These are phyloP conservation scores for Clarias batrachus DNA, from an alignment of 2,113 vertebrate species.

Conservation along the genomic window DNA sequence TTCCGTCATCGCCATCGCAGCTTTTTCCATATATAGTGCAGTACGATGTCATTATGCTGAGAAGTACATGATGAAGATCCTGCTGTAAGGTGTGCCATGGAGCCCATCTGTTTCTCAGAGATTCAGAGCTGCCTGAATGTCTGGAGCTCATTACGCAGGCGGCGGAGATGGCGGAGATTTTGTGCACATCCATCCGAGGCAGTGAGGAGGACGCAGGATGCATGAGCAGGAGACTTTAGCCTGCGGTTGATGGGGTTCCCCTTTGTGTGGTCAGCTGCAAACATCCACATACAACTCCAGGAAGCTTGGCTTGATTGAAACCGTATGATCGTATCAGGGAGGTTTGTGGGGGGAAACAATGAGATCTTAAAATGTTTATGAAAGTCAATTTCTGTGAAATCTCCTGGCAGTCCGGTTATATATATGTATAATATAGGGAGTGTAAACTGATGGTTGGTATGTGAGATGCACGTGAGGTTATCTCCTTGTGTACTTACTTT, in stretches of 20 bases:
- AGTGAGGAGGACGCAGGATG: constrained; percentile 8
- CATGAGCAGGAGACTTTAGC: constrained; percentile 23
- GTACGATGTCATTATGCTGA: constrained; percentile 24
- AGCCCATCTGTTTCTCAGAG: constrained; percentile 3
- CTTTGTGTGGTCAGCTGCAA: constrained; percentile 34
- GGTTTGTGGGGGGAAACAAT: neutral
- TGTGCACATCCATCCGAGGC: constrained; percentile 30
- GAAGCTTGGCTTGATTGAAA: constrained; percentile 40
- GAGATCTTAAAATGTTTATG: neutral
- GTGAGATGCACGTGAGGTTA: neutral
- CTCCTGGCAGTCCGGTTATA: neutral
- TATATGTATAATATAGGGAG: neutral
- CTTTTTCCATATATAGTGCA: constrained; percentile 30
- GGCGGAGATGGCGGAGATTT: constrained; percentile 23
- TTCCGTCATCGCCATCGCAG: neutral
- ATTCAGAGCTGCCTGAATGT: constrained; percentile 3
- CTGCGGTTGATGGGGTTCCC: constrained; percentile 28
- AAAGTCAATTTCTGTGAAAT: neutral
- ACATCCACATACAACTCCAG: constrained; percentile 8
- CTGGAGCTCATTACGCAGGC: constrained; percentile 27
- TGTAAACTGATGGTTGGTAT: neutral
- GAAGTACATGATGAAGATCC: neutral
- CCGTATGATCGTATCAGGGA: constrained; percentile 28
- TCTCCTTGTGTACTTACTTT: neutral
- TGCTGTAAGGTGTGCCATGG: constrained; percentile 21